Evolutionary conservation across 1,140 invertebrate genomes (phyloP), one percentile per base, ranked within the genome.

Genomic region (Brachionus angularis): DNA sequence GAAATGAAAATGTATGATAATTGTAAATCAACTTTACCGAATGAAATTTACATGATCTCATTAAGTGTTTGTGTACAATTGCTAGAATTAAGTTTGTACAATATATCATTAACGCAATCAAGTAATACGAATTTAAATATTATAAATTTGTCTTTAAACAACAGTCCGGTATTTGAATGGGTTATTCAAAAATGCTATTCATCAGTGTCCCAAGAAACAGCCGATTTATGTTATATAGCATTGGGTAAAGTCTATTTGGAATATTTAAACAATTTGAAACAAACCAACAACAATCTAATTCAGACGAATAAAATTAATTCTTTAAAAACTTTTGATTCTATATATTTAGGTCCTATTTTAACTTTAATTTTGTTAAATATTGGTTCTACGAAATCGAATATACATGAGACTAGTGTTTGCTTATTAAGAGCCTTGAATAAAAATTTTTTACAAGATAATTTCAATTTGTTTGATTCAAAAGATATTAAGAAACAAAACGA

Each of bases 351-450:
- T 27, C 92, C 93, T 10, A 91, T 98, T 75, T 92, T 99, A 76
- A 97, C 96, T 78, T 90, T 98, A 5, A 94, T 94, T 0, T 85
- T 98, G 23, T 88, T 98, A 84, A 96, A 93, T 81, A 92, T 93
- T 3, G 93, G 93, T 14, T 94, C 91, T 80, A 91, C 93, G 0
- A 86, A 93, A 27, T 88, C 89, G n/a, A 85, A 87, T 18, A 89
- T 96, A 1, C 89, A 95, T 78, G 91, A 96, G 77, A 91, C 89
- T 7, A 94, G 96, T 0, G 83, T 96, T 47, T 91, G 96, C 76
- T 85, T 99, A 27, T 83, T 99, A 2, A 93, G 97, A 78, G 83
- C 98, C 12, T 83, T 98, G 39, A 93, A 97, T 83, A 89, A 92
- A 76, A 83, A 94, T 67, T 98, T 98, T 84, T 96, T 98, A 78